A percentile compares a stretch with the other conserved stretches of the same genome.
Evolutionary conservation across 2,888 invertebrate species (phyloP).

Genomic region (Drosophila barbarae): DNA sequence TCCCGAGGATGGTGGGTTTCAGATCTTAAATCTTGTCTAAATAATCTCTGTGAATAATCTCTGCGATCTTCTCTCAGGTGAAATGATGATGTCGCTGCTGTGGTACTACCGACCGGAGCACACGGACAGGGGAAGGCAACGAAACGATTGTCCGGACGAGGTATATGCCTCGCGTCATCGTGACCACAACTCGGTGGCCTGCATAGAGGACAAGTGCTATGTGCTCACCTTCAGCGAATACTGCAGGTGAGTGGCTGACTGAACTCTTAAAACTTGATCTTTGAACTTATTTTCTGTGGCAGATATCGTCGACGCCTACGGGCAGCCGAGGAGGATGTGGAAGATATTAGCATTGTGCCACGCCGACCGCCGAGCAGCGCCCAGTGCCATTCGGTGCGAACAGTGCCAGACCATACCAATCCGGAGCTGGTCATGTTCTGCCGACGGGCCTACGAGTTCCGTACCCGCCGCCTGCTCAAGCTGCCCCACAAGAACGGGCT

Average conservation of each 20-base stretch:
- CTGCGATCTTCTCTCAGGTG: slow-evolving; percentile 82
- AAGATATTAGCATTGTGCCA: slow-evolving; percentile 88
- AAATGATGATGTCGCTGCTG: slow-evolving; percentile 97
- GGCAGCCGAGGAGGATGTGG: slow-evolving; percentile 88
- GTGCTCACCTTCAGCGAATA: slow-evolving; percentile 98
- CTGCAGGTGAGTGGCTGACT: slow-evolving; percentile 86
- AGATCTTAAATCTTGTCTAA: not conserved
- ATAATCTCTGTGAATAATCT: not conserved
- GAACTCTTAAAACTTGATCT: accelerated
- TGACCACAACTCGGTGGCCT: slow-evolving; percentile 97
- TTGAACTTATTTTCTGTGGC: not conserved
- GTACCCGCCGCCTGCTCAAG: slow-evolving; percentile 84
- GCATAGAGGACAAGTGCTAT: slow-evolving; percentile 98
- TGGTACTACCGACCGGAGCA: slow-evolving; percentile 99
- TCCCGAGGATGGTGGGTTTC: slow-evolving; percentile 92
- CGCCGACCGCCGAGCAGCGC: slow-evolving; percentile 72
- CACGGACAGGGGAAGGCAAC: slow-evolving; percentile 92
- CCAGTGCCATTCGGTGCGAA: slow-evolving; percentile 81
- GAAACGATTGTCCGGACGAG: slow-evolving; percentile 91
- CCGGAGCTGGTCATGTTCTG: slow-evolving; percentile 96
- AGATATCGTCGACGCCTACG: slow-evolving; percentile 92
- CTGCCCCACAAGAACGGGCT: slow-evolving; percentile 76
- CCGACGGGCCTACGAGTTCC: slow-evolving; percentile 95
- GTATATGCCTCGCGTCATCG: slow-evolving; percentile 97
- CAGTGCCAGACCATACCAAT: slow-evolving; percentile 84